Conservation (phyloP, 2,888 invertebrate genomes). For the Drosophila demipolita region DNA sequence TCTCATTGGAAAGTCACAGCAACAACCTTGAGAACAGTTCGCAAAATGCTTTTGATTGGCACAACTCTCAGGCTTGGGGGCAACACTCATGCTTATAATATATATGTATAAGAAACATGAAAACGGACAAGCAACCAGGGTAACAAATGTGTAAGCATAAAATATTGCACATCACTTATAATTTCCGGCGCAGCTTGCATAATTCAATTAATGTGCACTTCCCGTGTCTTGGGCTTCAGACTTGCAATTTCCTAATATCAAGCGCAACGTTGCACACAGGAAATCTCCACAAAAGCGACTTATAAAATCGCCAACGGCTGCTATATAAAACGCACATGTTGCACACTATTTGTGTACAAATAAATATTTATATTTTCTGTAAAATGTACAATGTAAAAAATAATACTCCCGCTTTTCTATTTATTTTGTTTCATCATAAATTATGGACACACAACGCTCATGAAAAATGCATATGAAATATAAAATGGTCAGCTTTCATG, state of each 20-base stretch:
- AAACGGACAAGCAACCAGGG: neutral
- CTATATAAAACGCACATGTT: slow-evolving; percentile 41
- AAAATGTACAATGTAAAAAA: slow-evolving; percentile 31
- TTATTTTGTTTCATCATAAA: slow-evolving; percentile 17
- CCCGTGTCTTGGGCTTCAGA: slow-evolving; percentile 50
- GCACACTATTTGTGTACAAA: slow-evolving; percentile 3
- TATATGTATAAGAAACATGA: slow-evolving; percentile 27
- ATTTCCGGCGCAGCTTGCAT: slow-evolving; percentile 71
- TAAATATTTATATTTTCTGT: neutral
- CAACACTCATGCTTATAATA: slow-evolving; percentile 30
- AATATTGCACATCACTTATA: slow-evolving; percentile 78
- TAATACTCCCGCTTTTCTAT: slow-evolving; percentile 35
- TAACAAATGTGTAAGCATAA: slow-evolving; percentile 42
- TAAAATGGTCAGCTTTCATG: slow-evolving; percentile 33
- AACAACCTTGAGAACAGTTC: slow-evolving; percentile 61
- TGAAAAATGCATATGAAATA: slow-evolving; percentile 53
- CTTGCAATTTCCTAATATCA: slow-evolving; percentile 51
- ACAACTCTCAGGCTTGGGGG: slow-evolving; percentile 34
- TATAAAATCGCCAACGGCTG: slow-evolving; percentile 48
- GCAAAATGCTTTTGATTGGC: slow-evolving; percentile 65
- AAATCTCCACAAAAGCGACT: slow-evolving; percentile 51
- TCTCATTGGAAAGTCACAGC: slow-evolving; percentile 75
- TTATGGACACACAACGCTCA: slow-evolving; percentile 55
- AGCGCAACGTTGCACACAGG: slow-evolving; percentile 41
- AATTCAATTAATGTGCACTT: slow-evolving; percentile 76